Conservation (phyloP, 2,888 invertebrate species). For the Heliconius ethilla region DNA sequence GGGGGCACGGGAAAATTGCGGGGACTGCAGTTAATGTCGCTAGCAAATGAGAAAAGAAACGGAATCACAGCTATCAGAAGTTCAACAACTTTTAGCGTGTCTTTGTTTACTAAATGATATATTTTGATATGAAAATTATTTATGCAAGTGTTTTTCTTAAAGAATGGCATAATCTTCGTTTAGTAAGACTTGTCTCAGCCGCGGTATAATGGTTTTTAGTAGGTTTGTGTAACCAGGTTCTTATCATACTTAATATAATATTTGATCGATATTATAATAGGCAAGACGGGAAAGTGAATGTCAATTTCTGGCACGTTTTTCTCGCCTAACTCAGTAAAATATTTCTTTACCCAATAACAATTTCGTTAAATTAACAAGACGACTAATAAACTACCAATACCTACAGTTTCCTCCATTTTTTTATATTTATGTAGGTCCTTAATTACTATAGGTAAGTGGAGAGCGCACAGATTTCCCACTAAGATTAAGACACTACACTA, state of each 20-base stretch:
- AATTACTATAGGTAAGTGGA: too few species aligned
- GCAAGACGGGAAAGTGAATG: neutral
- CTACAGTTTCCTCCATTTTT: too few species aligned
- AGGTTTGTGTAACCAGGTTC: neutral
- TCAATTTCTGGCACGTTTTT: too few species aligned
- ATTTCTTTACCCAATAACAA: too few species aligned
- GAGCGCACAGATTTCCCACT: too few species aligned
- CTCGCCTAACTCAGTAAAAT: too few species aligned
- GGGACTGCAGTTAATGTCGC: constrained; percentile 43
- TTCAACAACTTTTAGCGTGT: constrained; percentile 37
- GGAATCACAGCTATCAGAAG: constrained; percentile 39
- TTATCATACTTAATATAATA: neutral
- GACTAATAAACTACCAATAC: too few species aligned
- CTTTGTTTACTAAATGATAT: constrained; percentile 31
- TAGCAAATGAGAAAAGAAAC: constrained; percentile 45
- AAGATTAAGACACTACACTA: too few species aligned
- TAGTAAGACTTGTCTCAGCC: neutral
- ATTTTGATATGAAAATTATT: constrained; percentile 12
- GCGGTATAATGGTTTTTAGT: neutral
- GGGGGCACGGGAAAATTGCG: constrained; percentile 40
- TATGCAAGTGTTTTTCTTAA: neutral
- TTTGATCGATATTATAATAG: neutral
- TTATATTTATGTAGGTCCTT: too few species aligned
- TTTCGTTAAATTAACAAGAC: too few species aligned
- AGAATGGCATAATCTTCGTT: neutral